A percentile compares a stretch with the other conserved stretches of the same genome.
phyloP scores from a whole-genome alignment of 2,888 invertebrate species.

The Caenorhabditis uteleia region DNA sequence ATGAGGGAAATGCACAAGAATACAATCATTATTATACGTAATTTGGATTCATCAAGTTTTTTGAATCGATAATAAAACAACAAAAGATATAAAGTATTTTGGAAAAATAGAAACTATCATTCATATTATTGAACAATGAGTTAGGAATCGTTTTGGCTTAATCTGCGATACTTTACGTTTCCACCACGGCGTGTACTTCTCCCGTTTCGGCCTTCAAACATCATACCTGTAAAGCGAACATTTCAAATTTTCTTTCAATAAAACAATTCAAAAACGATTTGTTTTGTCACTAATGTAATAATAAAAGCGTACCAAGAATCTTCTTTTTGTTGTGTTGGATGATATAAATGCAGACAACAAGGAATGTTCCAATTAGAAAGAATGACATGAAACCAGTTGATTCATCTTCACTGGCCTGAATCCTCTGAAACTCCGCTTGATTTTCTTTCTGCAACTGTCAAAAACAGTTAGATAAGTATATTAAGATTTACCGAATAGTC shows the following conservation, averaged over 20 bases:
- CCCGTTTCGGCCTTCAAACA: conserved; percentile 45
- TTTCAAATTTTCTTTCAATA: background rate
- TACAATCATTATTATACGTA: no score
- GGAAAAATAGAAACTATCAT: no score
- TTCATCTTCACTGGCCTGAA: conserved; percentile 11
- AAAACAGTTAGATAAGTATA: background rate
- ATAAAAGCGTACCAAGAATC: conserved; percentile 31
- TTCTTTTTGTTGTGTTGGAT: conserved; percentile 52
- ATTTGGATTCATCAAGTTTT: no score
- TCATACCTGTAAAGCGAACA: conserved; percentile 39
- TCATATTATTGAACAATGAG: no score
- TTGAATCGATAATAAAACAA: no score
- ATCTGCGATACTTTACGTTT: conserved; percentile 43
- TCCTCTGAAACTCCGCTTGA: conserved; percentile 11
- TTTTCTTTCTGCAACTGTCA: conserved; percentile 11
- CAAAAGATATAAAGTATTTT: no score
- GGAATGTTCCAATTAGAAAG: conserved; percentile 27
- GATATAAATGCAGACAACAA: conserved; percentile 37
- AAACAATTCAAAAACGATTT: background rate
- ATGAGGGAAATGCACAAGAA: no score
- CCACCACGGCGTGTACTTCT: conserved; percentile 20
- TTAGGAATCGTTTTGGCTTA: conserved; percentile 39
- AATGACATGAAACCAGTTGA: conserved; percentile 35
- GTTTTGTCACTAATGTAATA: background rate
- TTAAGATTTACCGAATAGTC: conserved; percentile 14